A percentile compares a stretch with the other conserved stretches of the same genome.
Evolutionary conservation across 2,888 invertebrate species (phyloP).

Genomic region (Erynnis tages): DNA sequence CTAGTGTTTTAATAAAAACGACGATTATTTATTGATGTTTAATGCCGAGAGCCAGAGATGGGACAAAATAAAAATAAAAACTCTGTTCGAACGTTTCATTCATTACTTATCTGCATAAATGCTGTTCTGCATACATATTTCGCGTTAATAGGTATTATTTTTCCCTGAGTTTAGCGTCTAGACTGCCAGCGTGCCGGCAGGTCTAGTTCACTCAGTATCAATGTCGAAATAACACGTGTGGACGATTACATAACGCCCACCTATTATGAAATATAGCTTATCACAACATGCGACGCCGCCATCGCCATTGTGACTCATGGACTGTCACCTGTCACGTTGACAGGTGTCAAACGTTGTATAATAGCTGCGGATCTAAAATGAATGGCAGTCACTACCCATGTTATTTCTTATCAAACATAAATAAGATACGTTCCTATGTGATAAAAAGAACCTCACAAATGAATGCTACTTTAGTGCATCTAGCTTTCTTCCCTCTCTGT

Average conservation of each 20-base stretch:
- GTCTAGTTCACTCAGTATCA: conserved; percentile 28
- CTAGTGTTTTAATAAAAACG: too few relatives aligned
- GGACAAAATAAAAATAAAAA: too few relatives aligned
- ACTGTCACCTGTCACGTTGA: conserved; percentile 14
- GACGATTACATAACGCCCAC: conserved; percentile 14
- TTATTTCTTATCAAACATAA: too few relatives aligned
- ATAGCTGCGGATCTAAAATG: not conserved
- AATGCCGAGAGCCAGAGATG: too few relatives aligned
- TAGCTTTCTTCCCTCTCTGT: too few relatives aligned
- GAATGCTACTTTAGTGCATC: too few relatives aligned
- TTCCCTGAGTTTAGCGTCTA: conserved; percentile 30
- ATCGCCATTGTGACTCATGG: conserved; percentile 15
- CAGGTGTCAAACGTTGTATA: conserved; percentile 17
- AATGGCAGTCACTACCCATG: not conserved
- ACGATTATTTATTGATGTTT: too few relatives aligned
- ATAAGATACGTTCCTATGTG: too few relatives aligned
- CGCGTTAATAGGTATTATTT: conserved; percentile 24
- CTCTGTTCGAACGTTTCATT: too few relatives aligned
- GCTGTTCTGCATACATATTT: conserved; percentile 7
- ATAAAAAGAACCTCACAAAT: too few relatives aligned
- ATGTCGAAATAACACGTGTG: conserved; percentile 29
- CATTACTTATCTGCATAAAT: not conserved
- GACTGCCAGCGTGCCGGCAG: conserved; percentile 23
- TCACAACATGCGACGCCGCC: conserved; percentile 21
- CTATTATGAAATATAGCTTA: conserved; percentile 14